Evolutionary conservation across 2,113 vertebrate genomes (phyloP), one percentile per base, ranked within the genome.

Genomic region (Phodopus roborovskii): DNA sequence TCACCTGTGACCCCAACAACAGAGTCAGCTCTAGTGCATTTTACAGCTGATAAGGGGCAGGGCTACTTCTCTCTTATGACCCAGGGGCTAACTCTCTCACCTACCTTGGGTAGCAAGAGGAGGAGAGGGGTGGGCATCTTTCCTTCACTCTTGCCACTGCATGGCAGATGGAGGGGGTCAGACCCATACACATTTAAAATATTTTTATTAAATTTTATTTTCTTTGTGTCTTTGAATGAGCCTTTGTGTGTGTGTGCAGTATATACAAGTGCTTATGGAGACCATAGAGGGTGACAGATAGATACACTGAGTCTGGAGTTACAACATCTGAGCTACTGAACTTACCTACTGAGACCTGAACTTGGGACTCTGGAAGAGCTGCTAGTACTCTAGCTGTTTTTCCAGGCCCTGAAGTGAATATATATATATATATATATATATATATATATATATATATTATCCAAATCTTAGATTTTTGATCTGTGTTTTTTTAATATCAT

Each of bases 391-490:
- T 56, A 19, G 45, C 16, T 28, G 19, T 78, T 17, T 56, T 53
- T 5, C 48, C 50, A 36, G 17, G 1, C 16, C 11, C 1, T 4
- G 36, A 79, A 56, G 28, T n/a, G n/a, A n/a, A 45, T 45, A 45
- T 45, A 45, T 45, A 45, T 45, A 45, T 45, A 45, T 45, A 45
- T 45, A 45, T 45, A 45, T 45, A 45, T 45, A 45, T 6, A 45
- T 45, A 45, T 45, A 45, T 45, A 45, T 6, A 45, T 45, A 45
- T 45, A 45, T 45, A 45, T 45, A 45, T 96, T 95, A 81, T 48
- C 8, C 94, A 95, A 88, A 42, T 36, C 60, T 36, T 26, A 87
- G 48, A 17, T 75, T 90, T 89, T 94, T 93, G 50, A 58, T 94
- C 77, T 79, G 30, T 86, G 48, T 93, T 82, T 84, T 83, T 39